Evolutionary conservation across 2,888 invertebrate genomes (phyloP).

Genomic region (Sphinx pinastri): DNA sequence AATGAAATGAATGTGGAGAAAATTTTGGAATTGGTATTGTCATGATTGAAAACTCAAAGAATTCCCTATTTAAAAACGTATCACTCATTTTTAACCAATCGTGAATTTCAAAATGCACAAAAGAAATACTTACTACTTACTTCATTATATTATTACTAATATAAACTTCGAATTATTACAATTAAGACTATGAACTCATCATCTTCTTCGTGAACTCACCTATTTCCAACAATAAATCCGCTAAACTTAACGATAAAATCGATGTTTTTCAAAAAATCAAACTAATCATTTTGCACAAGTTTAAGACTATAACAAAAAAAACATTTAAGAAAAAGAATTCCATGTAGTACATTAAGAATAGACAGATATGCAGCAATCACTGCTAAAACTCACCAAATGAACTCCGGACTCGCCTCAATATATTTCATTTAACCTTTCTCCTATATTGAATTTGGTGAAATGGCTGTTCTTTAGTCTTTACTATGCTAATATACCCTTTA

Average conservation of each 20-base stretch:
- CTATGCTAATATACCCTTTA: conserved; percentile 19
- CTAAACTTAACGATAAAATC: too few species aligned
- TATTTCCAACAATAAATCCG: too few species aligned
- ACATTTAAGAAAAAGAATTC: not conserved
- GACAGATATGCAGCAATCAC: not conserved
- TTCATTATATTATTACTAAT: too few species aligned
- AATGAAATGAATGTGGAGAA: not conserved
- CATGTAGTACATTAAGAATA: not conserved
- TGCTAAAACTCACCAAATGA: conserved; percentile 23
- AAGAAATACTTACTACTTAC: too few species aligned
- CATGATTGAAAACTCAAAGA: too few species aligned
- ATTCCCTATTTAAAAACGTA: not conserved
- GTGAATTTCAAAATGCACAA: too few species aligned
- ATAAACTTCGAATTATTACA: too few species aligned
- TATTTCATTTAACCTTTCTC: conserved; percentile 18
- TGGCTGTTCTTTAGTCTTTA: conserved; percentile 21
- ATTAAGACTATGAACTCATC: too few species aligned
- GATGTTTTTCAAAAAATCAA: too few species aligned
- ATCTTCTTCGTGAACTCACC: too few species aligned
- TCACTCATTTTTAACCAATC: not conserved
- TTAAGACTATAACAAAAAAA: not conserved
- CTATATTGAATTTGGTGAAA: conserved; percentile 14
- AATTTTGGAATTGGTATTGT: too few species aligned
- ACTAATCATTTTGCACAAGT: not conserved
- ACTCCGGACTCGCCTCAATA: not conserved